Evolutionary conservation across 2,797 vertebrate species (phyloP).

Genomic region (Neomorphus geoffroyi): DNA sequence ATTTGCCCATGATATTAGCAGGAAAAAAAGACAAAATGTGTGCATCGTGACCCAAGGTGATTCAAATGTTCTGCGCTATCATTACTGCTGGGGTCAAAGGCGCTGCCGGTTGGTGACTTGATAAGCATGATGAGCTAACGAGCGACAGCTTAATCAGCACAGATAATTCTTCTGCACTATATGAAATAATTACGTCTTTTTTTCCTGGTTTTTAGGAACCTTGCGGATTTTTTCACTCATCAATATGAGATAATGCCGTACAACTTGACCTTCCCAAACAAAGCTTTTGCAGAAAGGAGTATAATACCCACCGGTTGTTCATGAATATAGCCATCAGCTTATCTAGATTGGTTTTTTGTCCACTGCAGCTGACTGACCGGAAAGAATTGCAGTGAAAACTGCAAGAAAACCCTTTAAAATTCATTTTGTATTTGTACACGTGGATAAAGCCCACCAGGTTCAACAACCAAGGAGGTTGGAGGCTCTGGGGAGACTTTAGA

Average conservation of each 20-base stretch:
- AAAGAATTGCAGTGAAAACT: not conserved
- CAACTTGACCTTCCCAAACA: not conserved
- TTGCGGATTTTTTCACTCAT: not conserved
- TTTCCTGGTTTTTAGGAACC: not conserved
- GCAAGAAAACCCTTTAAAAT: not conserved
- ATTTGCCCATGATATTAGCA: conserved; percentile 17
- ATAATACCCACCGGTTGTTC: not conserved
- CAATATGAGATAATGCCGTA: not conserved
- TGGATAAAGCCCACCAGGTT: not conserved
- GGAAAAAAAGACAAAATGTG: not conserved
- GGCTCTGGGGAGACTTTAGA: no score
- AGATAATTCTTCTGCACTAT: conserved; percentile 1
- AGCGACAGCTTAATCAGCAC: conserved; percentile 35
- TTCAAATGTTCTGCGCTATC: not conserved
- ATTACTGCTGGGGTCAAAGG: not conserved
- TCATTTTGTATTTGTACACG: not conserved
- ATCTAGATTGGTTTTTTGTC: not conserved
- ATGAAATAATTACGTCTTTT: not conserved
- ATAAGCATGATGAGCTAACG: conserved; percentile 17
- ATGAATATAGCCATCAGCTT: not conserved
- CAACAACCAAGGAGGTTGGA: no score
- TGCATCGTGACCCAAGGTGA: not conserved
- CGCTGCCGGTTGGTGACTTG: not conserved
- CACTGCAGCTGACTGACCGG: not conserved
- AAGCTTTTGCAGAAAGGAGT: not conserved